Conservation (phyloP, 1,140 invertebrate species). For the Popillia japonica region DNA sequence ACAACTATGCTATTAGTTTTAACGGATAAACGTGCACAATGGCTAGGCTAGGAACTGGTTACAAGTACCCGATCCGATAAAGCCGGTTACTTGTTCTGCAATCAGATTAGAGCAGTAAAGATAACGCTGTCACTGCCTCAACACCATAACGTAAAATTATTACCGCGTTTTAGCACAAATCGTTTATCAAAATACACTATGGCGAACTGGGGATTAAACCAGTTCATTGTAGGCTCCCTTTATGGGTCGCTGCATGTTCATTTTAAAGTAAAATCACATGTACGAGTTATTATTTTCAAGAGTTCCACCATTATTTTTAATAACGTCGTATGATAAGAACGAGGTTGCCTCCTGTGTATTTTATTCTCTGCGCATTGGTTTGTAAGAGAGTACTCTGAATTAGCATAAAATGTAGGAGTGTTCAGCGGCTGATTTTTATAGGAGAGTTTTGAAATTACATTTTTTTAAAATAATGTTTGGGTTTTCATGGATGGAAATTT, state of each 20-base stretch:
- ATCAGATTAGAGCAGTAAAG: conserved; percentile 6
- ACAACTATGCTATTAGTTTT: not conserved
- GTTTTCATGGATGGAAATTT: too few species aligned
- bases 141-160: conserved; percentile 11
- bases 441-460: too few species aligned
- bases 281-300: not conserved
- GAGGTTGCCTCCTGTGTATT: not conserved
- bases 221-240: not conserved
- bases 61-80: not conserved
- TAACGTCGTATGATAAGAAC: not conserved
- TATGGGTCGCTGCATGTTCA: not conserved
- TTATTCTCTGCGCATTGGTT: not conserved
- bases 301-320: not conserved
- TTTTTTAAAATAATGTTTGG: too few species aligned
- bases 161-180: not conserved
- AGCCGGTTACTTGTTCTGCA: conserved; percentile 2
- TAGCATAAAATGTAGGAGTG: too few species aligned
- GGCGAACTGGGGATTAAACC: not conserved
- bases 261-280: conserved; percentile 11
- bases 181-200: not conserved
- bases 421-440: too few species aligned
- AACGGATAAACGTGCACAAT: conserved; percentile 1
- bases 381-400: too few species aligned
- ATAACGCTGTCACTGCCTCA: conserved; percentile 4
- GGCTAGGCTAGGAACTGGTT: not conserved